phyloP scores from a whole-genome alignment of 2,888 invertebrate species.

The Mythimna loreyi region DNA sequence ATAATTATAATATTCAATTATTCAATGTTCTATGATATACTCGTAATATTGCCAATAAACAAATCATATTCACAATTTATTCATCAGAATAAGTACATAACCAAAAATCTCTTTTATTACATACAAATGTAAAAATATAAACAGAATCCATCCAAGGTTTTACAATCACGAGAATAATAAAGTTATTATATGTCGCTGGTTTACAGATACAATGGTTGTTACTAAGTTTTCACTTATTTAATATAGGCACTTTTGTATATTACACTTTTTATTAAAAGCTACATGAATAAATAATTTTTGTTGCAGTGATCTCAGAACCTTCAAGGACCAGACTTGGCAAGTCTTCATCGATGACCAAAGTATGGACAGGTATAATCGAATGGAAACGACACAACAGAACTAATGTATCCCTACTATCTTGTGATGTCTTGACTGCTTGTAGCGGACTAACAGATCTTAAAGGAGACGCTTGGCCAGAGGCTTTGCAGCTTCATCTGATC shows the following conservation, averaged over 20 bases:
- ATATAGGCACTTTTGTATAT: neutral
- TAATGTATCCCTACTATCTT: neutral
- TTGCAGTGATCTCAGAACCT: slow-evolving; percentile 7
- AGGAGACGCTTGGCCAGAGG: neutral
- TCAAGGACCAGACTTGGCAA: neutral
- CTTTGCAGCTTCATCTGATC: slow-evolving; percentile 20
- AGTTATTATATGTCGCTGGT: neutral
- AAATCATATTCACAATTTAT: neutral
- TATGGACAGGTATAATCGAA: slow-evolving; percentile 14
- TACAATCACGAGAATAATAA: neutral
- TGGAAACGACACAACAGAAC: slow-evolving; percentile 22
- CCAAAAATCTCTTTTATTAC: slow-evolving; percentile 19
- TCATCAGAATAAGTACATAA: slow-evolving; percentile 12
- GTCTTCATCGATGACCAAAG: neutral
- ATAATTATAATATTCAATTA: no score
- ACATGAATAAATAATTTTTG: neutral
- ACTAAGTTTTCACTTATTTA: neutral
- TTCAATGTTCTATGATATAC: slow-evolving; percentile 2
- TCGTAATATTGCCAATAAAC: slow-evolving; percentile 1
- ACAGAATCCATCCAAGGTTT: neutral
- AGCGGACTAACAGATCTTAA: neutral
- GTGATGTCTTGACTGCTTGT: neutral
- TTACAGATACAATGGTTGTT: neutral
- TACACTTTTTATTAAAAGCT: neutral
- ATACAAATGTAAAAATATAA: neutral